phyloP scores from a whole-genome alignment of 2,888 invertebrate species.

The Drosophila neotestacea region DNA sequence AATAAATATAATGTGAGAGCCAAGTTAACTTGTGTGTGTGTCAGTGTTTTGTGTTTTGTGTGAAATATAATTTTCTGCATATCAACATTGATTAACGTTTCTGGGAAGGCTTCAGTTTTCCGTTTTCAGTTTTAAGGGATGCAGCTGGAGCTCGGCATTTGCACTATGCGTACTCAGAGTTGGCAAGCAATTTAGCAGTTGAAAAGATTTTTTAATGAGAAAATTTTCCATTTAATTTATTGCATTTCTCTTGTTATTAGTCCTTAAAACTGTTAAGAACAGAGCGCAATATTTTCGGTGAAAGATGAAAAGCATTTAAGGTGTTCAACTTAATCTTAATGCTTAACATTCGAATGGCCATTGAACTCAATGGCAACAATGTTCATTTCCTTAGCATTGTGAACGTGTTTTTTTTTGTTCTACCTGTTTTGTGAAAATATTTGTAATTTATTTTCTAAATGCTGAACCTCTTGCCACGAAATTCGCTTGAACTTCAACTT shows the following conservation, averaged over 20 bases:
- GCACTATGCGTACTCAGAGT: slow-evolving; percentile 17
- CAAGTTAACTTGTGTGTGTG: slow-evolving; percentile 47
- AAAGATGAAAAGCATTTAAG: background rate
- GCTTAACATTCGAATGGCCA: slow-evolving; percentile 16
- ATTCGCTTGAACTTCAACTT: slow-evolving; percentile 53
- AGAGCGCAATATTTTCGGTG: slow-evolving; percentile 1
- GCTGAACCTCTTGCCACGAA: slow-evolving; percentile 30
- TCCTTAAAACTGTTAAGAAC: slow-evolving; percentile 1
- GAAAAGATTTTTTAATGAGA: slow-evolving; percentile 67
- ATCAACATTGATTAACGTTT: slow-evolving; percentile 68
- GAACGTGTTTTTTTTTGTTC: slow-evolving; percentile 10
- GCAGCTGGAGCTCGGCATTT: background rate
- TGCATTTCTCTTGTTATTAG: slow-evolving; percentile 20
- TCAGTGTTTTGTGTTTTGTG: slow-evolving; percentile 7
- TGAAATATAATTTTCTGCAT: slow-evolving; percentile 50
- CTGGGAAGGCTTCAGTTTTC: background rate
- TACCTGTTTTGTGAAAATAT: slow-evolving; percentile 49
- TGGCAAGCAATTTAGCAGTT: slow-evolving; percentile 50
- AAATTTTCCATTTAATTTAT: slow-evolving; percentile 62
- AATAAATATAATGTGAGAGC: slow-evolving; percentile 65
- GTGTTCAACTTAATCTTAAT: slow-evolving; percentile 1
- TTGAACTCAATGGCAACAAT: slow-evolving; percentile 22
- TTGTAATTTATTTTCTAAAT: slow-evolving; percentile 51
- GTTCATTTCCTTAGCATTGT: slow-evolving; percentile 17
- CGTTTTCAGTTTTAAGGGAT: slow-evolving; percentile 6